Evolutionary conservation across 2,113 vertebrate species (phyloP), one percentile per base, ranked within the genome.

Genomic region (Megaceryle maxima): DNA sequence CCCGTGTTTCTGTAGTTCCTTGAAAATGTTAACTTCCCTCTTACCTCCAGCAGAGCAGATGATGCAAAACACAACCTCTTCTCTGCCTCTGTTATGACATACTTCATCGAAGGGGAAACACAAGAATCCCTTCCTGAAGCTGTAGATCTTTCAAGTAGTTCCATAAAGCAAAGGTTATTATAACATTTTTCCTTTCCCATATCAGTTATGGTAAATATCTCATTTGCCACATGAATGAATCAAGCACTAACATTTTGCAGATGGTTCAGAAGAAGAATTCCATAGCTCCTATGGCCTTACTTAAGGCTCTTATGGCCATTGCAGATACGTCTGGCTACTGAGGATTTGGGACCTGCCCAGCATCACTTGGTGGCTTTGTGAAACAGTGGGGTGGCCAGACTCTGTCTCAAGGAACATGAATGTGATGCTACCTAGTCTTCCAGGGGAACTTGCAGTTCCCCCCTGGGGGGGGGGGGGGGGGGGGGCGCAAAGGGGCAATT

Each of bases 121-220:
- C 35, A 73, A 62, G 53, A 68, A 57, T 73, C 62, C 43, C 53
- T 24, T 81, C 50, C 80, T 17, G 11, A 39, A 70, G 73, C 73
- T 77, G 51, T 28, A 94, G 73, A 79, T 70, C 68, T 51, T 68
- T n/a, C 62, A 88, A 26, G 69, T 4, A 78, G 39, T 63, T 80
- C 51, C 89, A 87, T 8, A 89, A 84, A 92, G 76, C 60, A 91
- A 73, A 94, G 57, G 50, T 85, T 94, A 62, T 72, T 64, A 7
- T 3, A 76, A 87, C 4, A 29, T 35, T 62, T 88, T 20, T 80
- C 50, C 55, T 73, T 88, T 72, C 46, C 77, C 67, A 41, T 11
- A 26, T 14, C 69, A 95, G 66, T 21, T 26, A 22, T 57, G 31
- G 33, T 31, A 57, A n/a, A 57, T 57, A 57, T 57, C 56, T 57